A percentile compares a stretch with the other conserved stretches of the same genome.
Evolutionary conservation across 1,140 invertebrate species (phyloP).

Genomic region (Triops longicaudatus): DNA sequence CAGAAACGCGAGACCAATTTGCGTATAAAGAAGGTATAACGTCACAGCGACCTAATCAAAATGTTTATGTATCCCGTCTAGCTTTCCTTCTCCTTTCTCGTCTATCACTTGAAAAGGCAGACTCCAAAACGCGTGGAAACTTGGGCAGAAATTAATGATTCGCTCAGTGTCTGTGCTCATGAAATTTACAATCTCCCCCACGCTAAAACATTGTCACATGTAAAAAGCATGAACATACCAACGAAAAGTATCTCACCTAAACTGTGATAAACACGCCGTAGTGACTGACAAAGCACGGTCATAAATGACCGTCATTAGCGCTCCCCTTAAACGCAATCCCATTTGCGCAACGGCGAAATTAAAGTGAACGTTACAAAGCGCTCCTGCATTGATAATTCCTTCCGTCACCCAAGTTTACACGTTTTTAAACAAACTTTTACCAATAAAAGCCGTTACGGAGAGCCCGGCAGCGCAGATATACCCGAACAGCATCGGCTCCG

Average conservation of each 20-base stretch:
- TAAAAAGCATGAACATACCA: not conserved
- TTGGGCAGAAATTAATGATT: slow-evolving; percentile 89
- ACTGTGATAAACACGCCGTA: slow-evolving; percentile 36
- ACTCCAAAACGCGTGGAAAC: slow-evolving; percentile 95
- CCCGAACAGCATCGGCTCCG: slow-evolving; percentile 54
- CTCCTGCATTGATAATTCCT: slow-evolving; percentile 40
- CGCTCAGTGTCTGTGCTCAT: slow-evolving; percentile 94
- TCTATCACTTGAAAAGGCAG: slow-evolving; percentile 73
- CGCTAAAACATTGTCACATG: slow-evolving; percentile 45
- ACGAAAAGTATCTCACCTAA: slow-evolving; percentile 36
- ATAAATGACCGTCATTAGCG: slow-evolving; percentile 76
- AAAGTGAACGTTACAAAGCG: slow-evolving; percentile 79
- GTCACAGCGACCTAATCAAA: slow-evolving; percentile 62
- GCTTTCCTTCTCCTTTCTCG: no score
- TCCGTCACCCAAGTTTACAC: not conserved
- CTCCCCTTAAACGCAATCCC: slow-evolving; percentile 73
- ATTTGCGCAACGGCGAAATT: slow-evolving; percentile 78
- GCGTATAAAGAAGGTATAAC: slow-evolving; percentile 68
- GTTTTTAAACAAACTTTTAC: slow-evolving; percentile 38
- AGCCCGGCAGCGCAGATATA: slow-evolving; percentile 72
- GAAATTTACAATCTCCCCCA: slow-evolving; percentile 88
- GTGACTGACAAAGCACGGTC: slow-evolving; percentile 65
- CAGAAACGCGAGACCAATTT: slow-evolving; percentile 85
- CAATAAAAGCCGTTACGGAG: slow-evolving; percentile 54
- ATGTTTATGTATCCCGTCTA: not conserved